Percentiles rank a stretch among this genome's conserved stretches.
Conservation (phyloP, 2,888 invertebrate species). For the Periphyllus acericola region DNA sequence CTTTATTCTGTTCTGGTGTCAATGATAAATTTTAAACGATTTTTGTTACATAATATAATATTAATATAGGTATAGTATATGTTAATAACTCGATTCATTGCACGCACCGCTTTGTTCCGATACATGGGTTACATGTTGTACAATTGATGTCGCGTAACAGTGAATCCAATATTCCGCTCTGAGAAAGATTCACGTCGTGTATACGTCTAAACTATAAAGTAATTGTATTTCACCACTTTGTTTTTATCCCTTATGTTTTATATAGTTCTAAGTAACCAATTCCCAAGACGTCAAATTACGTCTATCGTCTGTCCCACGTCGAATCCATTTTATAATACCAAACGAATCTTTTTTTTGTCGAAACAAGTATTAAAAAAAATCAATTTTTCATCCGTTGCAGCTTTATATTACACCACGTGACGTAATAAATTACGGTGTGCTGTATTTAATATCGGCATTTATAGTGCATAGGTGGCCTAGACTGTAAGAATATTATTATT, state of each 20-base stretch:
- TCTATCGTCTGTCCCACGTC: not conserved
- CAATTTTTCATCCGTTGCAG: not conserved
- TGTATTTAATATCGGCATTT: too few species aligned
- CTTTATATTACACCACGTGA: not conserved
- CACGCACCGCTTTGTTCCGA: too few species aligned
- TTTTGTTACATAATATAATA: too few species aligned
- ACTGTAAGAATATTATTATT: not conserved
- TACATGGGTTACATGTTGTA: too few species aligned
- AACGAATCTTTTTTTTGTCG: not conserved
- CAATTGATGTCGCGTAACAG: too few species aligned
- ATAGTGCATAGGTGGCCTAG: too few species aligned
- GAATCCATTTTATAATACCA: not conserved
- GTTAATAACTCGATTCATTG: too few species aligned
- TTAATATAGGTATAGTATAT: too few species aligned
- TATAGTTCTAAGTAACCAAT: not conserved
- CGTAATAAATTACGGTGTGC: not conserved
- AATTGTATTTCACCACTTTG: constrained; percentile 19
- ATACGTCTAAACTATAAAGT: not conserved
- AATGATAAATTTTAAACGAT: too few species aligned
- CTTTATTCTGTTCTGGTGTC: too few species aligned
- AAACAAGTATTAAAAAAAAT: not conserved
- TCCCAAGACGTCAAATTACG: not conserved
- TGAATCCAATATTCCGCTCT: too few species aligned
- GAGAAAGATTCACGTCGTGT: too few species aligned
- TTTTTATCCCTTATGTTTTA: not conserved